phyloP scores from a whole-genome alignment of 2,113 vertebrate species.

The Syngnathoides biaculeatus region DNA sequence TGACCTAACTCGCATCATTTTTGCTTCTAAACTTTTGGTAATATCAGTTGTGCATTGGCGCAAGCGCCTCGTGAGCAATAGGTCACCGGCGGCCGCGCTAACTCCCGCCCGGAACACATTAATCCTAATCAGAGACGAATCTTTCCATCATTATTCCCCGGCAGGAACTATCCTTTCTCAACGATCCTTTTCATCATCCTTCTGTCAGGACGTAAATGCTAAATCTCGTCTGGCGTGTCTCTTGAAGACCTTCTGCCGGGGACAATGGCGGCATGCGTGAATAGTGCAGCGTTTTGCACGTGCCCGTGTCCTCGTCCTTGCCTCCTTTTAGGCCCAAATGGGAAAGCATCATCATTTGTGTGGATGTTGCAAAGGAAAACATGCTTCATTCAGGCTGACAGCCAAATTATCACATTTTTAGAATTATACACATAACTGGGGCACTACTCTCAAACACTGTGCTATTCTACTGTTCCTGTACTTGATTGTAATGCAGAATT shows the following conservation, averaged over 20 bases:
- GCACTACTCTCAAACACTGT: constrained; percentile 33
- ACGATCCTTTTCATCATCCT: constrained; percentile 24
- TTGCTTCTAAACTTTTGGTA: neutral
- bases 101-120: constrained; percentile 34
- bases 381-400: constrained; percentile 62
- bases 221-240: constrained; percentile 30
- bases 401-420: constrained; percentile 62
- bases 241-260: constrained; percentile 28
- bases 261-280: constrained; percentile 32
- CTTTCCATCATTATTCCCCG: constrained; percentile 15
- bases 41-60: neutral
- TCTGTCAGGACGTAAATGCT: constrained; percentile 16
- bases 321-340: constrained; percentile 34
- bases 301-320: constrained; percentile 20
- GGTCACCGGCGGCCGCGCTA: constrained; percentile 8
- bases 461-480: constrained; percentile 16
- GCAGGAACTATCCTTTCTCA: constrained; percentile 4
- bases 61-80: neutral
- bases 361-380: constrained; percentile 51
- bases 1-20: neutral
- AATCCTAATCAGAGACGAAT: constrained; percentile 7
- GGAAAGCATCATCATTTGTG: constrained; percentile 56
- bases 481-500: constrained; percentile 31
- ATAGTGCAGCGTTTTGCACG: constrained; percentile 36
- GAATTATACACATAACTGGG: constrained; percentile 59